Percentiles rank a stretch among this genome's conserved stretches.
Evolutionary conservation across 30 jellyfish, hydroid and myxozoan species (phyloP).

Genomic region (Aurelia sp.): DNA sequence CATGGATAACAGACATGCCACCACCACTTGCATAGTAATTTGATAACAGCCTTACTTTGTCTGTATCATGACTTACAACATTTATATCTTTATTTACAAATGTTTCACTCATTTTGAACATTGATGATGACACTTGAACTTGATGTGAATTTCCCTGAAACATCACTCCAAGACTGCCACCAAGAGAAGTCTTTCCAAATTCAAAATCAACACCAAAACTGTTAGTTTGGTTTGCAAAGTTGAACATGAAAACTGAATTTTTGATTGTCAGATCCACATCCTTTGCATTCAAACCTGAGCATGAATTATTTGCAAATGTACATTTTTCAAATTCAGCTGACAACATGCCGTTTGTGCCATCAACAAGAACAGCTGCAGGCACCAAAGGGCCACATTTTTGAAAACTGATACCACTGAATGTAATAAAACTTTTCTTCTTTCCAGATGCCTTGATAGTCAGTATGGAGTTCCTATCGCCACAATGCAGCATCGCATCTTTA

Average conservation of each 20-base stretch:
- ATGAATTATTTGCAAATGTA: slow-evolving; percentile 36
- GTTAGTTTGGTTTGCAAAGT: slow-evolving; percentile 55
- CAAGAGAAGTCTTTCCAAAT: slow-evolving; percentile 75
- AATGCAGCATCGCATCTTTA: neutral
- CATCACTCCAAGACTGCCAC: slow-evolving; percentile 68
- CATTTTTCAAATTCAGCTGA: slow-evolving; percentile 40
- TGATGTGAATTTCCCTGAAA: slow-evolving; percentile 24
- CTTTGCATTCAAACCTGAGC: slow-evolving; percentile 64
- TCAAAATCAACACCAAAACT: slow-evolving; percentile 37
- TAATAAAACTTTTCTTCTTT: neutral
- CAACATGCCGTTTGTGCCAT: slow-evolving; percentile 46
- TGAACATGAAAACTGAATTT: slow-evolving; percentile 19
- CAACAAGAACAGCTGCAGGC: slow-evolving; percentile 38
- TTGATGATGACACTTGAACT: slow-evolving; percentile 31
- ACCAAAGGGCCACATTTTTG: slow-evolving; percentile 54
- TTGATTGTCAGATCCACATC: slow-evolving; percentile 32
- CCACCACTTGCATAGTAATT: slow-evolving; percentile 79
- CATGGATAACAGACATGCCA: slow-evolving; percentile 60
- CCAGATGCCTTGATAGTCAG: slow-evolving; percentile 6
- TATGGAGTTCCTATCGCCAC: slow-evolving; percentile 2
- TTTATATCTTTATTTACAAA: slow-evolving; percentile 25
- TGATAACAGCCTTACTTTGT: slow-evolving; percentile 42
- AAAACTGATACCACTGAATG: neutral
- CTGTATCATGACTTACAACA: slow-evolving; percentile 59
- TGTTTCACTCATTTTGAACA: slow-evolving; percentile 19